Evolutionary conservation across 2,113 vertebrate species (phyloP), one percentile per base, ranked within the genome.

Genomic region (Oncorhynchus gorbuscha): DNA sequence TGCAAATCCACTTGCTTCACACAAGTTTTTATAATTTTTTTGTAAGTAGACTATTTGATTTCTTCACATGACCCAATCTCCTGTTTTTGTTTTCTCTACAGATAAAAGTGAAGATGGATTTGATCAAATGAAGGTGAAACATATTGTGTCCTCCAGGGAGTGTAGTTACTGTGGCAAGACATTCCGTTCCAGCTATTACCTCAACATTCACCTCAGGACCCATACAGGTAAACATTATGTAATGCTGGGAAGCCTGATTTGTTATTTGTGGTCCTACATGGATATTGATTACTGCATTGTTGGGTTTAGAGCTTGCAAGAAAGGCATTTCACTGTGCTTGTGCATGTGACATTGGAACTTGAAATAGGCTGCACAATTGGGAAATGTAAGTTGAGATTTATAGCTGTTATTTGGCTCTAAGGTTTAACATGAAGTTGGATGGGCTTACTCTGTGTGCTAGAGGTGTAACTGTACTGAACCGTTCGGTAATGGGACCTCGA

Each of bases 161-260:
- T 99, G 97, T 93, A 95, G 92, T 81, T 97, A 96, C 82, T 99
- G 98, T 87, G 95, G 95, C 66, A 99, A 99, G 85, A 95, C 95
- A 84, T 99, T 98, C 93, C 95, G 97, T 76, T 98, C 97, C 22
- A 98, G 96, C 91, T 98, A 98, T 94, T 99, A 98, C 96, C 97
- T 99, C 94, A 99, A 97, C 70, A 96, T 99, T 94, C 98, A 99
- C 91, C 95, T 98, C 91, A 95, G 98, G 94, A 98, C 96, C 51
- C 98, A 99, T 83, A 99, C 98, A 95, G 98, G 98, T 99, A 94
- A 70, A 70, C n/a, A 5, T 48, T 14, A 70, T 48, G 8, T 24
- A n/a, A 22, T 49, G 39, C 11, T 48, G 5, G 20, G 16, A 22
- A 16, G 59, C 61, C 12, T 64, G 26, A 28, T 13, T 26, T 39